phyloP scores from a whole-genome alignment of 64 coral and sea anemone genomes.

The Stichodactyla mertensii region DNA sequence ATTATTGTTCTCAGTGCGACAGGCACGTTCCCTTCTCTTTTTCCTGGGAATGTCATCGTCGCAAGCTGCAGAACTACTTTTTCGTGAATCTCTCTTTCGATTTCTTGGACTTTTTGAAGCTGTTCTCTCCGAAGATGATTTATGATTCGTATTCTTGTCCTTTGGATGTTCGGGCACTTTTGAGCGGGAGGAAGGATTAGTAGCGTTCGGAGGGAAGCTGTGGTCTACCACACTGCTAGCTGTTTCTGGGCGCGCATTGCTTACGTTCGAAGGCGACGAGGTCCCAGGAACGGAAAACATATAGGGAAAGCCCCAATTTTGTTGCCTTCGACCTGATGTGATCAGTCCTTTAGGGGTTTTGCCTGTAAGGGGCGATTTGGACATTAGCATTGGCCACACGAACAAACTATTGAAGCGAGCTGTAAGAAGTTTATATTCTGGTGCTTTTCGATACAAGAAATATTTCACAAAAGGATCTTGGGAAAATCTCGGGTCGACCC shows the following conservation, averaged over 20 bases:
- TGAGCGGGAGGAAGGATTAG: not conserved
- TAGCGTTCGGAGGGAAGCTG: not conserved
- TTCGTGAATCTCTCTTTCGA: not conserved
- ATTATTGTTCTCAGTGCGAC: not conserved
- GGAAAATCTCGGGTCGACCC: not conserved
- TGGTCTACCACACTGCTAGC: not conserved
- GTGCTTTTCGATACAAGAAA: not conserved
- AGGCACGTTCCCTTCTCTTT: not conserved
- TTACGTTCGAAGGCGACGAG: not conserved
- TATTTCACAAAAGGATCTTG: not conserved
- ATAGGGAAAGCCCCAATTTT: not conserved
- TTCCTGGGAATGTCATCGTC: not conserved
- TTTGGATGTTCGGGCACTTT: not conserved
- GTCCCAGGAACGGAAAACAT: not conserved
- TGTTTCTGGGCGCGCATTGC: too few relatives aligned
- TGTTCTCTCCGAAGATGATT: not conserved
- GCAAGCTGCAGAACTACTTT: not conserved
- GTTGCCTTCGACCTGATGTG: not conserved
- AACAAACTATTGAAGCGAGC: slow-evolving; percentile 74
- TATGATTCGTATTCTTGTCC: not conserved
- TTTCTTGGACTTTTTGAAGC: not conserved
- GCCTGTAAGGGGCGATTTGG: slow-evolving; percentile 36
- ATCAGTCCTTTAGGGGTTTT: slow-evolving; percentile 10
- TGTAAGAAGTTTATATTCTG: slow-evolving; percentile 60
- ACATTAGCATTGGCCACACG: slow-evolving; percentile 70